A percentile compares a stretch with the other conserved stretches of the same genome.
These are phyloP conservation scores for Macheiramphus alcinus DNA, from an alignment of 2,113 vertebrate genomes.

Conservation along the genomic window DNA sequence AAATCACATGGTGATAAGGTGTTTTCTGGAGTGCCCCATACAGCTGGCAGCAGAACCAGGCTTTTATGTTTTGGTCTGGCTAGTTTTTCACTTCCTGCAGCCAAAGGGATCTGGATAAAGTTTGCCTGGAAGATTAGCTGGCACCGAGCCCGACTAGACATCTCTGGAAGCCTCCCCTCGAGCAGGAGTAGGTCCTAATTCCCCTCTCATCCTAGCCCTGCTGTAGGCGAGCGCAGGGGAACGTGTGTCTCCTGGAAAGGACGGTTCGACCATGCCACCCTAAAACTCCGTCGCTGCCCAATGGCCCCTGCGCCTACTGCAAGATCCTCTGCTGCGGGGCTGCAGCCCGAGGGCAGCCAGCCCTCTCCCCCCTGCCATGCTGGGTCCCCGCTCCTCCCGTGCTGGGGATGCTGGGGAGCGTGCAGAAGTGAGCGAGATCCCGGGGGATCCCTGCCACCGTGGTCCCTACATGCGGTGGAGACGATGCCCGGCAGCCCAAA, in stretches of 20 bases:
- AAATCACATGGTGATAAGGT: conserved; percentile 21
- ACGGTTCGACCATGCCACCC: fast-evolving
- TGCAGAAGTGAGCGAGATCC: not conserved
- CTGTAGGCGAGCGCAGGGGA: fast-evolving
- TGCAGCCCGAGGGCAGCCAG: not conserved
- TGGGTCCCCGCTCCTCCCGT: fast-evolving
- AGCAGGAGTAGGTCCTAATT: conserved; percentile 1
- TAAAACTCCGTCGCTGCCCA: fast-evolving
- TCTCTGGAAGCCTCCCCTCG: conserved; percentile 3
- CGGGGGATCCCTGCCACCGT: fast-evolving
- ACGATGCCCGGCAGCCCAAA: fast-evolving
- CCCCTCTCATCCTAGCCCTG: not conserved
- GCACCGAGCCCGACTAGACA: not conserved
- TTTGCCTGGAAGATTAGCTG: conserved; percentile 57
- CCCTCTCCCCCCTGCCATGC: not conserved
- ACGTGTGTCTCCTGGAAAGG: not conserved
- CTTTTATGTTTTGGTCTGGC: conserved; percentile 22
- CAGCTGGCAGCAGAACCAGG: conserved; percentile 40
- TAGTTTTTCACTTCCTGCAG: conserved; percentile 31
- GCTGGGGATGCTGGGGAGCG: fast-evolving
- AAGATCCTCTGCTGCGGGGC: not conserved
- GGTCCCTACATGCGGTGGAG: fast-evolving
- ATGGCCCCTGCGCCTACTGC: too few species aligned
- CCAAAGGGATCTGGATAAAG: conserved; percentile 53
- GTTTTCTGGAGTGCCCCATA: conserved; percentile 38